These are phyloP conservation scores for Amazonetta brasiliensis DNA, from an alignment of 2,797 vertebrate genomes.

Conservation along the genomic window DNA sequence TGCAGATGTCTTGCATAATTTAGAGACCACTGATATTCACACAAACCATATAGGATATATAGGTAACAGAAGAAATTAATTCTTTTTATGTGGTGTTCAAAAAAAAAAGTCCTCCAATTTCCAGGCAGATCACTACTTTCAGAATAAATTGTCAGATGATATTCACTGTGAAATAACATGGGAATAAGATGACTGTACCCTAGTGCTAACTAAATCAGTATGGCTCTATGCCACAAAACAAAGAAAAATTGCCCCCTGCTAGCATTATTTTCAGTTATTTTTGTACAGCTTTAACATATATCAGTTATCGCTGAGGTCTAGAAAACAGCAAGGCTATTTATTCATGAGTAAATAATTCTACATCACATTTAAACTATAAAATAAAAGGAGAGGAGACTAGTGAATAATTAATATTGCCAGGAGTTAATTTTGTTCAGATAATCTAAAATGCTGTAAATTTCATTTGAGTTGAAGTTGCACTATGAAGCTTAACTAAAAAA, in stretches of 20 bases:
- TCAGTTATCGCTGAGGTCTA: neutral
- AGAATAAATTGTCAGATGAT: neutral
- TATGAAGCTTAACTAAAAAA: neutral
- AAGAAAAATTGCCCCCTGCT: neutral
- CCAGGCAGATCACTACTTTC: neutral
- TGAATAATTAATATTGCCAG: constrained; percentile 23
- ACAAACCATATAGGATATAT: neutral
- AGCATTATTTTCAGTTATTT: neutral
- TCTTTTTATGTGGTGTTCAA: neutral
- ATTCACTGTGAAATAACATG: constrained; percentile 2
- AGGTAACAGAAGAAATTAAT: neutral
- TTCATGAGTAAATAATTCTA: constrained; percentile 12
- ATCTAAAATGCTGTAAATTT: neutral
- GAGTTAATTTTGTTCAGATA: neutral
- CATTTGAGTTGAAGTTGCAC: neutral
- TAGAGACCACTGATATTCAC: neutral
- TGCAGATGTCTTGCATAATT: neutral
- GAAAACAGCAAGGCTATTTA: neutral
- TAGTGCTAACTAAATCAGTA: neutral
- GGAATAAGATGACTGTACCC: neutral
- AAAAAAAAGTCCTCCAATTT: neutral
- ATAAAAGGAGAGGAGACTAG: neutral
- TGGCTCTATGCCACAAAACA: neutral
- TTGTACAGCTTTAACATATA: neutral
- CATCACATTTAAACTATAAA: constrained; percentile 21